Evolutionary conservation across 30 jellyfish, hydroid and myxozoan species (phyloP).

Genomic region (Phacellophora camtschatica): DNA sequence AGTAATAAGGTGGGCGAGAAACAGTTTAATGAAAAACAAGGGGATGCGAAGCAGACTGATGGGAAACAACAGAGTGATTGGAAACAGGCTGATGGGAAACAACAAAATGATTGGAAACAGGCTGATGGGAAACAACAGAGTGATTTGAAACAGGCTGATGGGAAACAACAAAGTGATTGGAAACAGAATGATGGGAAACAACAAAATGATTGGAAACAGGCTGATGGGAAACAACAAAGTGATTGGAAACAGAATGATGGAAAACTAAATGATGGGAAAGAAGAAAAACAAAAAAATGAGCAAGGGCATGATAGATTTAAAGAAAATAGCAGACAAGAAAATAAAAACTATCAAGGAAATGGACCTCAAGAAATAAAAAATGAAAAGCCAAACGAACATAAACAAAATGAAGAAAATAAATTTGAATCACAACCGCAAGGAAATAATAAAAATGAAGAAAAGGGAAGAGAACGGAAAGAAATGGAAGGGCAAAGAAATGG

Average conservation of each 20-base stretch:
- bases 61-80: background rate
- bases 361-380: background rate
- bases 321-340: background rate
- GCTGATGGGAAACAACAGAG: background rate
- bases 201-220: background rate
- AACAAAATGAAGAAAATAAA: slow-evolving; percentile 8
- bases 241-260: background rate
- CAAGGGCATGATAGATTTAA: background rate
- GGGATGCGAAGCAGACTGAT: background rate
- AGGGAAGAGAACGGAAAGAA: background rate
- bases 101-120: background rate
- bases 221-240: background rate
- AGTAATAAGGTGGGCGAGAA: background rate
- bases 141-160: background rate
- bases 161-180: background rate
- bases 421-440: too few relatives aligned
- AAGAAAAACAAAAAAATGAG: slow-evolving; percentile 9
- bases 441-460: background rate
- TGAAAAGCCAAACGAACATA: background rate
- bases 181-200: background rate
- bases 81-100: background rate
- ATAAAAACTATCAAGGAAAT: background rate
- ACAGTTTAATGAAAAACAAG: slow-evolving; percentile 1
- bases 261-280: background rate
- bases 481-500: background rate